Percentiles rank a stretch among this genome's conserved stretches.
Conservation (phyloP, 2,113 vertebrate species). For the Chrysochloris asiatica region DNA sequence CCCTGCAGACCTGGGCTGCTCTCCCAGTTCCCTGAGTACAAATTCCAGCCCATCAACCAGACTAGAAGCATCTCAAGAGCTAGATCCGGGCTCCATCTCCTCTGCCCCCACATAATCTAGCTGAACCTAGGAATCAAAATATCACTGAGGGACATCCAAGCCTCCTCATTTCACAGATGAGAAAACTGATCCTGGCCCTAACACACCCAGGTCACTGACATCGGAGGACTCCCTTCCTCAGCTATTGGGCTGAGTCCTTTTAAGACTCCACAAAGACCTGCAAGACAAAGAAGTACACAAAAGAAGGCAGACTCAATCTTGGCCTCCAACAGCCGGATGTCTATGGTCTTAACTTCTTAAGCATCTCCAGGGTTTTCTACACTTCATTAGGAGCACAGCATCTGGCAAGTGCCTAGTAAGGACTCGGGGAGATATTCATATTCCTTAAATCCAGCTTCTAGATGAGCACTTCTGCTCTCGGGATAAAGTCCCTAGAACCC, state of each 20-base stretch:
- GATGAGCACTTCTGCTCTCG: not conserved
- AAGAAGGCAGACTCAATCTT: not conserved
- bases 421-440: conserved; percentile 73
- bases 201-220: not conserved
- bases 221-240: not conserved
- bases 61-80: not conserved
- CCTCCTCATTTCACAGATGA: not conserved
- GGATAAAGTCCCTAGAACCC: not conserved
- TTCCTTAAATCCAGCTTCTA: conserved; percentile 66
- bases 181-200: not conserved
- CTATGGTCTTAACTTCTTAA: not conserved
- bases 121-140: not conserved
- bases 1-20: not conserved
- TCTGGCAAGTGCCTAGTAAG: not conserved
- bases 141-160: not conserved
- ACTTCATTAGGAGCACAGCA: conserved; percentile 14
- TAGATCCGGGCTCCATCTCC: not conserved
- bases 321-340: not conserved
- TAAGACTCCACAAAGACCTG: not conserved
- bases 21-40: not conserved
- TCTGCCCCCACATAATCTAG: not conserved
- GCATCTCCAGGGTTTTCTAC: conserved; percentile 6
- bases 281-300: not conserved
- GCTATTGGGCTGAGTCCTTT: not conserved
- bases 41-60: conserved; percentile 9